Evolutionary conservation across 2,113 vertebrate species (phyloP), one percentile per base, ranked within the genome.

Genomic region (Urocitellus parryii): DNA sequence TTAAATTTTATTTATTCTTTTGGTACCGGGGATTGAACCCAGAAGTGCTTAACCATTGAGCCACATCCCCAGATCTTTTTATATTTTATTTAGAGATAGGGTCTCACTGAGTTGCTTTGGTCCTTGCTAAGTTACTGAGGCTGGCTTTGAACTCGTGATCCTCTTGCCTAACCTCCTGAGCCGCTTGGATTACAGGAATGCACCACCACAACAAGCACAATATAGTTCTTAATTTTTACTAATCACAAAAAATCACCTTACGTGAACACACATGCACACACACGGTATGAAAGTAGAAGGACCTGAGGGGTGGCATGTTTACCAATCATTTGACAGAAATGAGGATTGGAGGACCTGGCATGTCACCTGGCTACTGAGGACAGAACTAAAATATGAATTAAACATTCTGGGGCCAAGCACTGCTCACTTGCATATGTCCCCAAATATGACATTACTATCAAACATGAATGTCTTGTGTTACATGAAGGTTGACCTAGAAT

Each of bases 201-300:
- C 14, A 16, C 51, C 51, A 53, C 51, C 51, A 53, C 51, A 17
- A 16, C 51, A 13, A 53, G 51, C 12, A 53, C 51, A 51, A 53
- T 53, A 53, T 27, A 74, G 32, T 81, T n/a, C 72, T 94, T 94
- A 72, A 67, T 39, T 96, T 86, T 70, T 56, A 94, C 2, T 84
- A 94, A 94, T 79, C 91, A 73, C 68, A 85, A n/a, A 72, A 53
- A 97, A 56, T 24, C 78, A 39, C 80, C 14, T 96, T 56, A 96
- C 42, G 8, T 90, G 0, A 86, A 9, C 9, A 42, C 18, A 39
- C 4, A n/a, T 6, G 17, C 4, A 85, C n/a, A 77, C 5, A 63
- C 32, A 74, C 8, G 8, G 32, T 16, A 29, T 9, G 9, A 56
- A 65, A n/a, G 37, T 67, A 68, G 37, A 53, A 48, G 27, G 63